phyloP scores from a whole-genome alignment of 2,888 invertebrate genomes.

The Rhorus exstirpatorius region DNA sequence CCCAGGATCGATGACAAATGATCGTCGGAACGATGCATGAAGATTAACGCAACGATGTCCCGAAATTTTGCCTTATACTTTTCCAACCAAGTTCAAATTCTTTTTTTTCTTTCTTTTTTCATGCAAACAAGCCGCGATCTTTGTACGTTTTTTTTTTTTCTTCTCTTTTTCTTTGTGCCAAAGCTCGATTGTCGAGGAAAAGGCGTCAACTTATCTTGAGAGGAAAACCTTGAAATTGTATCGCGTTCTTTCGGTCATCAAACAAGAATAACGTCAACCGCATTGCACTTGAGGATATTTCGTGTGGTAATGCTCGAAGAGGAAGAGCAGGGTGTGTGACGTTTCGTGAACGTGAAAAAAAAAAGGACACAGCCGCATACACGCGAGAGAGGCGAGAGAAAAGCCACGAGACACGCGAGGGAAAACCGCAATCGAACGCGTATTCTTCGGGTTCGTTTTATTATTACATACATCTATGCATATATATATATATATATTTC shows the following conservation, averaged over 20 bases:
- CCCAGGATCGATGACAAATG: conserved; percentile 8
- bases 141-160: conserved; percentile 1
- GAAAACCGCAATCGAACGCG: conserved; percentile 42
- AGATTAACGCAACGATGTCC: conserved; percentile 22
- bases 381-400: conserved; percentile 39
- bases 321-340: conserved; percentile 49
- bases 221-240: conserved; percentile 19
- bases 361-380: conserved; percentile 18
- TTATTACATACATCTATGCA: neutral
- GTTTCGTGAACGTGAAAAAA: conserved; percentile 15
- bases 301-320: conserved; percentile 20
- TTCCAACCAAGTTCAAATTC: too few species aligned
- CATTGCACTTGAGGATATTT: conserved; percentile 9
- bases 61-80: neutral
- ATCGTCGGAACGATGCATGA: conserved; percentile 5
- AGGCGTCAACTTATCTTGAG: too few species aligned
- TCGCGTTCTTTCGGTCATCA: conserved; percentile 7
- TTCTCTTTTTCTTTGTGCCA: neutral
- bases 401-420: conserved; percentile 46
- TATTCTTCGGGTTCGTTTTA: conserved; percentile 3
- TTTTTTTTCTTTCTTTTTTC: too few species aligned
- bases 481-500: conserved; percentile 11
- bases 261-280: conserved; percentile 18
- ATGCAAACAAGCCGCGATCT: too few species aligned
- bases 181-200: neutral